Base-by-base conservation (phyloP, 2,113 vertebrate genomes). In the Ariopsis seemanni region DNA sequence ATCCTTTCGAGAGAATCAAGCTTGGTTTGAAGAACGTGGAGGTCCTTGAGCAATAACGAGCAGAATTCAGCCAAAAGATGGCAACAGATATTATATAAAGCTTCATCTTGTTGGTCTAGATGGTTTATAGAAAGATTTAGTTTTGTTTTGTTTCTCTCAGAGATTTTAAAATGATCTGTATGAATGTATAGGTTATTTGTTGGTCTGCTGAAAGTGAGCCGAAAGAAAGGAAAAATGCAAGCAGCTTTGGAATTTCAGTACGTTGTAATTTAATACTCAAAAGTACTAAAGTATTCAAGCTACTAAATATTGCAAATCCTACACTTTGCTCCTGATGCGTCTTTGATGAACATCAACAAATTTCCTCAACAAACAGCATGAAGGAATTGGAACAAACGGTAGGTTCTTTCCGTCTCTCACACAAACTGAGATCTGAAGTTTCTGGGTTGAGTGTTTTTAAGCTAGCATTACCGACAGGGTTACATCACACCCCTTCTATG, bases 31-130 rank as follows among this genome's bases (percentile, higher is more conserved):
- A 63, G 25, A 25, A 48, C 22, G 4, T 0, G 42, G 15, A 3
- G 11, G 50, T 86, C 14, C 77, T 55, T n/a, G 65, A 81, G 79
- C 62, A 55, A 81, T 58, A 71, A 86, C 58, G 42, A 80, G 48
- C 50, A n/a, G 52, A 82, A 58, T n/a, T 58, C 52, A 7, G 63
- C 81, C 65, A 58, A 71, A 80, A 77, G 69, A 80, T 52, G 9
- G 4, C 3, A 42, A n/a, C 14, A 18, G 1, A 17, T 2, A 27
- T 65, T n/a, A 18, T 17, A 14, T 27, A 48, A 58, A 69, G 6
- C 11, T 22, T 74, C 7, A 72, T 80, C 67, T 52, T 58, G 53
- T 22, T 34, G 0, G 65, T 82, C 79, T 82, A 82, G 75, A 86
- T 62, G 20, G 42, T 60, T 86, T 34, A 52, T 34, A 20, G 4